These are phyloP conservation scores for Siniperca knerii DNA, from an alignment of 2,113 vertebrate species.

Conservation along the genomic window DNA sequence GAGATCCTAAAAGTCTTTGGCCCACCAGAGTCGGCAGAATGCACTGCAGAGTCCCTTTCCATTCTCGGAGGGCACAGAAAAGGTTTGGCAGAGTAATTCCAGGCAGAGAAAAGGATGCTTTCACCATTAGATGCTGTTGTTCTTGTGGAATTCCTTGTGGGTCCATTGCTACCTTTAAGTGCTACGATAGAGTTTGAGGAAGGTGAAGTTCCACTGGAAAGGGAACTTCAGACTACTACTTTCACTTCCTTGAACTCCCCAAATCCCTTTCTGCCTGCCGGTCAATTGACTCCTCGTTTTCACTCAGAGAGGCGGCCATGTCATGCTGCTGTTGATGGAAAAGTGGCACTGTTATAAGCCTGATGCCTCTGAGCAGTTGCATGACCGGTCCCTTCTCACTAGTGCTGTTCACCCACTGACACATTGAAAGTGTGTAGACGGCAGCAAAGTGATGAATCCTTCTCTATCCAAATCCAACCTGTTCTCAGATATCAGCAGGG, in stretches of 20 bases:
- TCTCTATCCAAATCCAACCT: conserved; percentile 50
- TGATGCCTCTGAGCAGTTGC: conserved; percentile 31
- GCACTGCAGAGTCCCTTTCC: conserved; percentile 12
- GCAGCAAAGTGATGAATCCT: conserved; percentile 46
- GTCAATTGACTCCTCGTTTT: conserved; percentile 52
- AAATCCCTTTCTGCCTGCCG: conserved; percentile 37
- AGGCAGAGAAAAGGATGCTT: conserved; percentile 44
- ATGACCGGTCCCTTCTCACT: conserved; percentile 15
- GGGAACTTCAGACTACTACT: conserved; percentile 40
- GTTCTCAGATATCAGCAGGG: conserved; percentile 70
- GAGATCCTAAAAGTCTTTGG: conserved; percentile 14
- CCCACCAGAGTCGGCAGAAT: background rate
- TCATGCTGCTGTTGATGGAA: conserved; percentile 38
- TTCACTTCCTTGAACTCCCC: conserved; percentile 54
- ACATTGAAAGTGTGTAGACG: conserved; percentile 22
- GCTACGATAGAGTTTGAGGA: conserved; percentile 40
- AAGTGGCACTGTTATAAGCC: conserved; percentile 30
- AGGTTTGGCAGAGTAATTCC: conserved; percentile 50
- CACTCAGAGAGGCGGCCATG: conserved; percentile 17
- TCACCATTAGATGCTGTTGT: conserved; percentile 50
- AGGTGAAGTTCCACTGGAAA: conserved; percentile 46
- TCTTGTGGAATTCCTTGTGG: conserved; percentile 45
- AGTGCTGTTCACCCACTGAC: conserved; percentile 42
- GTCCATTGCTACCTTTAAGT: conserved; percentile 50
- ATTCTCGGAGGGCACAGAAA: conserved; percentile 33